Conservation (phyloP, 2,888 invertebrate species). For the Pachycephus smyrnensis region DNA sequence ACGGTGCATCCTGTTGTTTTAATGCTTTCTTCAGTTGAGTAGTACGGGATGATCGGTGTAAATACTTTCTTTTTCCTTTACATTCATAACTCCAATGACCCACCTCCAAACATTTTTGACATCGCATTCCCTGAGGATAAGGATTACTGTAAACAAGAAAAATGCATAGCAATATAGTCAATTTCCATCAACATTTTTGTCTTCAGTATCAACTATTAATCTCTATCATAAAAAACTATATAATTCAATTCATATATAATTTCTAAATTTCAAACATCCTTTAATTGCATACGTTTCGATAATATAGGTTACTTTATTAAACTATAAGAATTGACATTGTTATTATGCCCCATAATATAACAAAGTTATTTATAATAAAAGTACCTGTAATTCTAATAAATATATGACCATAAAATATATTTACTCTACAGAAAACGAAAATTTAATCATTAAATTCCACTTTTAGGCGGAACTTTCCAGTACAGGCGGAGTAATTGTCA, state of each 20-base stretch:
- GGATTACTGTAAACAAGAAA: conserved; percentile 49
- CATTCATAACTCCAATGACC: conserved; percentile 98
- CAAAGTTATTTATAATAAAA: no score
- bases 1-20: conserved; percentile 67
- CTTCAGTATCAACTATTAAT: no score
- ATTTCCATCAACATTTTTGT: no score
- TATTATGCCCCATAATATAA: no score
- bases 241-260: conserved; percentile 28
- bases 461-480: no score
- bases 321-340: neutral
- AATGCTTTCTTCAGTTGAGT: conserved; percentile 79
- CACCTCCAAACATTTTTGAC: conserved; percentile 92
- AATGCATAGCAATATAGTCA: conserved; percentile 1
- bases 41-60: conserved; percentile 86
- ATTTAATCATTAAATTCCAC: no score
- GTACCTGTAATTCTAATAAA: no score
- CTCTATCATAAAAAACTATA: conserved; percentile 4
- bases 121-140: conserved; percentile 84
- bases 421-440: conserved; percentile 5
- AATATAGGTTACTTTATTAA: conserved; percentile 30
- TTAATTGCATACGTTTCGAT: conserved; percentile 4
- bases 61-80: conserved; percentile 88
- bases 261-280: conserved; percentile 19
- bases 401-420: neutral
- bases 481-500: no score